Evolutionary conservation across 2,113 vertebrate genomes (phyloP).

Genomic region (Anguilla rostrata): DNA sequence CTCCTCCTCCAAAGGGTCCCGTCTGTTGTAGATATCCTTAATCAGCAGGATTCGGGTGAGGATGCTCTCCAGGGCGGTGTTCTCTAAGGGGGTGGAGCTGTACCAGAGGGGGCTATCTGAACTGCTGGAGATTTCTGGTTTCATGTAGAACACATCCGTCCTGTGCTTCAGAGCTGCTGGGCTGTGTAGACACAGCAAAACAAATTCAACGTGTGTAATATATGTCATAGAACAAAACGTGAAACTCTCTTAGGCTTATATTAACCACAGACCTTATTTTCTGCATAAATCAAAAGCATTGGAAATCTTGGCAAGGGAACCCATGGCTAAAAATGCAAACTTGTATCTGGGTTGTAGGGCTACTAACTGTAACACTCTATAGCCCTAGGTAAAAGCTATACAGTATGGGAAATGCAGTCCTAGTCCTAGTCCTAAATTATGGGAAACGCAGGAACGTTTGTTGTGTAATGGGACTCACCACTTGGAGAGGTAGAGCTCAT

Average conservation of each 20-base stretch:
- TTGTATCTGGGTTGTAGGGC: neutral
- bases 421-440: neutral
- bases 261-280: too few relatives aligned
- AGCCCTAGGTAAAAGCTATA: neutral
- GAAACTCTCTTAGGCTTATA: too few relatives aligned
- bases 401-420: slow-evolving; percentile 1
- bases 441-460: neutral
- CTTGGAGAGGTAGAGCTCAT: slow-evolving; percentile 93
- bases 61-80: slow-evolving; percentile 83
- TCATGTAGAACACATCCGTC: slow-evolving; percentile 90
- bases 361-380: too few relatives aligned
- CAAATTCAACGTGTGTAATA: neutral
- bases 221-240: too few relatives aligned
- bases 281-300: too few relatives aligned
- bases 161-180: slow-evolving; percentile 84
- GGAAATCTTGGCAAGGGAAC: too few relatives aligned
- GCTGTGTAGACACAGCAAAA: slow-evolving; percentile 62
- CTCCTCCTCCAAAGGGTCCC: slow-evolving; percentile 79
- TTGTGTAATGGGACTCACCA: slow-evolving; percentile 71
- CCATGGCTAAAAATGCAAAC: too few relatives aligned
- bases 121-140: slow-evolving; percentile 72
- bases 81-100: slow-evolving; percentile 83
- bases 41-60: slow-evolving; percentile 91
- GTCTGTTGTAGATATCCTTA: slow-evolving; percentile 87
- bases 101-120: slow-evolving; percentile 81